Percentiles rank a stretch among this genome's conserved stretches.
Evolutionary conservation across 2,797 vertebrate genomes (phyloP).

Genomic region (Poecilia gillii): DNA sequence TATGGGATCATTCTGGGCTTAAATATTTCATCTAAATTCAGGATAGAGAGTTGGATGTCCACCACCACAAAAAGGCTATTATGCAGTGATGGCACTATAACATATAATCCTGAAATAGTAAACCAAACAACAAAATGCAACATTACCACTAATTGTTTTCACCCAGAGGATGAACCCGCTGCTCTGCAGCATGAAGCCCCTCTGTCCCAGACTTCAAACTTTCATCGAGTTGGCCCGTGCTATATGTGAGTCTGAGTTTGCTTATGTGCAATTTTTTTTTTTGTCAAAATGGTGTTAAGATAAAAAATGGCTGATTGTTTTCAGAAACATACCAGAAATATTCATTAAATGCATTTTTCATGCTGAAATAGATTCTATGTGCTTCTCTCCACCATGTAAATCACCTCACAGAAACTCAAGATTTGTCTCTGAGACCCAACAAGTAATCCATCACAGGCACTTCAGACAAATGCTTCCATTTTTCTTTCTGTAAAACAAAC

Average conservation of each 20-base stretch:
- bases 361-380: not conserved
- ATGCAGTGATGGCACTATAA: not conserved
- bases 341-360: not conserved
- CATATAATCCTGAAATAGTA: not conserved
- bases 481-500: not conserved
- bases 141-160: too few relatives aligned
- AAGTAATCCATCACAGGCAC: constrained; percentile 1
- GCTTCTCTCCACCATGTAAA: not conserved
- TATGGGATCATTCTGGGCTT: too few relatives aligned
- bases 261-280: not conserved
- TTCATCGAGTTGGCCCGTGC: not conserved
- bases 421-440: not conserved
- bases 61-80: not conserved
- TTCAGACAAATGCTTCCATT: not conserved
- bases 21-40: too few relatives aligned
- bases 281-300: not conserved
- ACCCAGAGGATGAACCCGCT: not conserved
- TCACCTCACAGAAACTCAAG: not conserved
- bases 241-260: not conserved
- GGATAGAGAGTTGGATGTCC: too few relatives aligned
- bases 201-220: not conserved
- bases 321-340: not conserved
- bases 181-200: not conserved
- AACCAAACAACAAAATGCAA: not conserved
- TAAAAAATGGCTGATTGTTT: not conserved